Percentiles rank a stretch among this genome's conserved stretches.
Conservation (phyloP, 2,113 vertebrate genomes). For the Apus apus region DNA sequence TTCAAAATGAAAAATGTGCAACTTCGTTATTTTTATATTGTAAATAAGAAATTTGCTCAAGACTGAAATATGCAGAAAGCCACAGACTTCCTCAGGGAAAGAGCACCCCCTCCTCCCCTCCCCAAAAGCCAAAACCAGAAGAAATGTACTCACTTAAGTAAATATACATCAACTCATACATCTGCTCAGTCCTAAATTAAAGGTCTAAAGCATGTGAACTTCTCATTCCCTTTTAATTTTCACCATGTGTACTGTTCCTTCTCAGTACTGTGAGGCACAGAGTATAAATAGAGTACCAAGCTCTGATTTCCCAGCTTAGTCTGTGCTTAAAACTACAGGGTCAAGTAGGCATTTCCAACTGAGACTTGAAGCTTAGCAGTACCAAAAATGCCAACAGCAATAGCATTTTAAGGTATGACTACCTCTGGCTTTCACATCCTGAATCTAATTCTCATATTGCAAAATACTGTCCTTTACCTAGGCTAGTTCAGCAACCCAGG, state of each 20-base stretch:
- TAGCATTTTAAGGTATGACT: background rate
- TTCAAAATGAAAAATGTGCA: background rate
- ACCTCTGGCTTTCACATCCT: background rate
- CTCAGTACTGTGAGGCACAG: background rate
- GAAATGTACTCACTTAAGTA: background rate
- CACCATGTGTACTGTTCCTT: background rate
- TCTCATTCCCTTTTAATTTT: background rate
- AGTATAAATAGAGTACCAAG: background rate
- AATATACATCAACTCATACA: background rate
- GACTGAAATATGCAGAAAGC: background rate
- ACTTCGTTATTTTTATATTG: background rate
- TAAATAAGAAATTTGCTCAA: background rate
- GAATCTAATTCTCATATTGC: background rate
- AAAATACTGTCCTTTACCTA: background rate
- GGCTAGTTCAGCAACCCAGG: background rate
- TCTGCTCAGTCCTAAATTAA: background rate
- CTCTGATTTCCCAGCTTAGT: background rate
- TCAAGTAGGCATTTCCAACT: background rate
- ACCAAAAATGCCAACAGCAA: background rate
- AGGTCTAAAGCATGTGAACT: background rate
- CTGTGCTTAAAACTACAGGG: background rate
- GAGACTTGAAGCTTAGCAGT: background rate
- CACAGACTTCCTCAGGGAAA: background rate
- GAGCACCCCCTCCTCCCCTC: background rate
- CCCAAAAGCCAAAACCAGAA: background rate